phyloP scores from a whole-genome alignment of 2,888 invertebrate species.

The Globia sparganii region DNA sequence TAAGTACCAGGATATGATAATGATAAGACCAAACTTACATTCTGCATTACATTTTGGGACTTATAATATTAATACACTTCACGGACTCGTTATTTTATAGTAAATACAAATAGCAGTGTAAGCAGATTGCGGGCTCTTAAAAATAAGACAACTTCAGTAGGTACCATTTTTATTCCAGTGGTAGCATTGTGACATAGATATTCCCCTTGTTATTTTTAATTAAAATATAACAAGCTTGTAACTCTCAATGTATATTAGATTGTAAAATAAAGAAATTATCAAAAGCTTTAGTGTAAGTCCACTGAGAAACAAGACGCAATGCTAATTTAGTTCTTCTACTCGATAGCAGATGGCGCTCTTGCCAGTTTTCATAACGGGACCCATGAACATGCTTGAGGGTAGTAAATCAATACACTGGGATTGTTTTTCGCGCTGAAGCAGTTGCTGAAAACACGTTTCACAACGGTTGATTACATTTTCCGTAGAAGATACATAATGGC shows the following conservation, averaged over 20 bases:
- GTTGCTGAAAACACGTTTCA: not conserved
- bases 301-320: not conserved
- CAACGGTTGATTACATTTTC: not conserved
- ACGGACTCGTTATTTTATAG: not conserved
- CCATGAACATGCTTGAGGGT: constrained; percentile 18
- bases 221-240: not conserved
- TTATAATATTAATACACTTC: not conserved
- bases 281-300: not conserved
- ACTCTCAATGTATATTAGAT: too few relatives aligned
- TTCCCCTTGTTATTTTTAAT: not conserved
- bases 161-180: not conserved
- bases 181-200: not conserved
- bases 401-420: constrained; percentile 52
- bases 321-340: constrained; percentile 41
- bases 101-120: not conserved
- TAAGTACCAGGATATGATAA: not conserved
- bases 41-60: not conserved
- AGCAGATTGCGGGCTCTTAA: not conserved
- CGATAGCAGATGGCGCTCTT: constrained; percentile 56
- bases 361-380: not conserved
- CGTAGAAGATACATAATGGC: not conserved
- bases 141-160: not conserved
- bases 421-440: constrained; percentile 38
- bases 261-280: too few relatives aligned
- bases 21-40: not conserved